Evolutionary conservation across 1,140 invertebrate genomes (phyloP).

Genomic region (Drosophila tsacasi): DNA sequence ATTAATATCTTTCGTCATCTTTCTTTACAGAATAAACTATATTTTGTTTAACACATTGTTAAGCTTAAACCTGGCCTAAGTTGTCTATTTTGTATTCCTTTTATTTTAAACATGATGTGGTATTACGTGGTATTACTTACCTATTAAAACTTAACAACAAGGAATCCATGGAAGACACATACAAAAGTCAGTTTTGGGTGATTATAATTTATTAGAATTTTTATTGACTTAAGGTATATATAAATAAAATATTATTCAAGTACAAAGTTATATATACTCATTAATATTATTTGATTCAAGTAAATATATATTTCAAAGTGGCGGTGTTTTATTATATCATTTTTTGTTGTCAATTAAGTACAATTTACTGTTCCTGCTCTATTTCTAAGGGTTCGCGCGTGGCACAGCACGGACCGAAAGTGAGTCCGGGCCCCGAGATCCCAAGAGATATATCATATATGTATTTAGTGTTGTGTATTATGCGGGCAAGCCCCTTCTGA

Average conservation of each 20-base stretch:
- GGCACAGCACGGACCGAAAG: conserved; percentile 20
- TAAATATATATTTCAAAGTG: conserved; percentile 82
- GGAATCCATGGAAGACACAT: not conserved
- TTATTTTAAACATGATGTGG: not conserved
- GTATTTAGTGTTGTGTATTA: conserved; percentile 8
- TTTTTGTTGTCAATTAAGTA: conserved; percentile 67
- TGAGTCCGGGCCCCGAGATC: conserved; percentile 22
- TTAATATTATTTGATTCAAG: conserved; percentile 84
- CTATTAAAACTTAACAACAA: not conserved
- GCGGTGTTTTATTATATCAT: conserved; percentile 62
- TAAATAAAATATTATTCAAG: conserved; percentile 85
- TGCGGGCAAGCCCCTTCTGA: conserved; percentile 11
- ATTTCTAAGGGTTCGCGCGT: conserved; percentile 43
- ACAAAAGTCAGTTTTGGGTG: conserved; percentile 63
- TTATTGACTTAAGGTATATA: conserved; percentile 83
- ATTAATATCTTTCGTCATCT: too few relatives aligned
- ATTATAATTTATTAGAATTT: conserved; percentile 85
- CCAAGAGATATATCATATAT: conserved; percentile 8
- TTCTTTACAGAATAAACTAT: too few relatives aligned
- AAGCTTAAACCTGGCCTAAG: too few relatives aligned
- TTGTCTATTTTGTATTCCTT: not conserved
- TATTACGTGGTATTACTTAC: not conserved
- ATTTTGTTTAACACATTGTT: too few relatives aligned
- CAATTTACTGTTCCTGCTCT: conserved; percentile 76
- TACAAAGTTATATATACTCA: conserved; percentile 85